Evolutionary conservation across 2,888 invertebrate species (phyloP), one percentile per base, ranked within the genome.

Genomic region (Diarsia brunnea): DNA sequence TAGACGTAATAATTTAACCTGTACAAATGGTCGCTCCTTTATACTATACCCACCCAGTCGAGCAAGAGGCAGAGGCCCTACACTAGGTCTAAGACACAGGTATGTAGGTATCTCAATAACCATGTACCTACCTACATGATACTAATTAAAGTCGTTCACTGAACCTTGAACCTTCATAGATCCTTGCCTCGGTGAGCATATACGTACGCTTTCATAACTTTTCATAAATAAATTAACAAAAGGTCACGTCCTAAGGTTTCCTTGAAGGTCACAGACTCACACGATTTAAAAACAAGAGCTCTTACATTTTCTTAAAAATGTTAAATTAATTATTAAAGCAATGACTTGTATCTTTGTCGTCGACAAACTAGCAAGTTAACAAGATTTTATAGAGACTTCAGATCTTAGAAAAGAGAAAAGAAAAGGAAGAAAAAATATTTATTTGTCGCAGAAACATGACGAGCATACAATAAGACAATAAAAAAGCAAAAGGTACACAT

Each of bases 151-250:
- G 16, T 66, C 31, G 80, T 79, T 83, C 49, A 79, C 27, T 79
- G 75, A 79, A 79, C 79, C 75, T 79, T 80, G 66, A 72, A 80
- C 53, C 55, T 84, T 73, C 69, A 75, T 68, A 83, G 68, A 81
- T 79, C 73, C 65, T 73, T 81, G 79, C 79, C 53, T 73, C 73
- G 24, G 38, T 84, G 61, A 43, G n/a, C 84, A 73, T 73, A 63
- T n/a, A n/a, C n/a, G n/a, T n/a, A 79, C 75, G 75, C 58, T 79
- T 61, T 65, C 67, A 69, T 60, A 75, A 70, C 65, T 84, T 70
- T 81, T 58, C 60, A 80, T 31, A 79, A 84, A 74, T 84, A 81
- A 74, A 60, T 68, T 1, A 27, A 73, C 43, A 67, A 75, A 81
- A 82, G 81, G 81, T 81, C 84, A 84, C 45, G 53, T 55, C n/a